A percentile compares a stretch with the other conserved stretches of the same genome.
These are phyloP conservation scores for Corythoichthys intestinalis DNA, from an alignment of 2,113 vertebrate species.

Conservation along the genomic window DNA sequence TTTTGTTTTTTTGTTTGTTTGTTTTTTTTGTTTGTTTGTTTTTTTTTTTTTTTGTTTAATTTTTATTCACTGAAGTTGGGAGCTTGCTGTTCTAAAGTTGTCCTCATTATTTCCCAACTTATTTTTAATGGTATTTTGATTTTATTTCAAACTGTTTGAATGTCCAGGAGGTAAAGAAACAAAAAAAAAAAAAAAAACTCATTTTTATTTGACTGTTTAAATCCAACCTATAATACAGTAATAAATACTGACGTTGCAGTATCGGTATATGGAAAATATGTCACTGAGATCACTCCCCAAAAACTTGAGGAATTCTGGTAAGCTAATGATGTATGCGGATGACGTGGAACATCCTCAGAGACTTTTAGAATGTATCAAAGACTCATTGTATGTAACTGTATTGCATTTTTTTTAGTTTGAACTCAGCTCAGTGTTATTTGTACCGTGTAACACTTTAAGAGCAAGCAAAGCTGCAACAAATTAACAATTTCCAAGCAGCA, in stretches of 20 bases:
- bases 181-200: too few relatives aligned
- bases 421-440: too few relatives aligned
- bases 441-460: too few relatives aligned
- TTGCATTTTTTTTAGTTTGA: neutral
- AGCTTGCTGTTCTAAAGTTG: slow-evolving; percentile 1
- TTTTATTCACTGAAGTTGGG: slow-evolving; percentile 20
- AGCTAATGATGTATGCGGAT: neutral
- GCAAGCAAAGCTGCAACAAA: too few relatives aligned
- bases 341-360: neutral
- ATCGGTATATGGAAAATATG: neutral
- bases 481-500: neutral
- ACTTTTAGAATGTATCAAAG: neutral
- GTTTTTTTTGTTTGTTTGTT: too few relatives aligned
- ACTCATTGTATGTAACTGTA: neutral
- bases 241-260: too few relatives aligned
- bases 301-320: neutral
- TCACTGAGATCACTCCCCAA: neutral
- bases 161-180: neutral
- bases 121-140: neutral
- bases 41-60: too few relatives aligned
- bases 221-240: neutral
- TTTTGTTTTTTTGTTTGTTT: too few relatives aligned
- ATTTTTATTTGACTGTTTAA: neutral
- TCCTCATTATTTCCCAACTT: neutral
- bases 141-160: neutral